Evolutionary conservation across 2,888 invertebrate species (phyloP), one percentile per base, ranked within the genome.

Genomic region (Acrobasis suavella): DNA sequence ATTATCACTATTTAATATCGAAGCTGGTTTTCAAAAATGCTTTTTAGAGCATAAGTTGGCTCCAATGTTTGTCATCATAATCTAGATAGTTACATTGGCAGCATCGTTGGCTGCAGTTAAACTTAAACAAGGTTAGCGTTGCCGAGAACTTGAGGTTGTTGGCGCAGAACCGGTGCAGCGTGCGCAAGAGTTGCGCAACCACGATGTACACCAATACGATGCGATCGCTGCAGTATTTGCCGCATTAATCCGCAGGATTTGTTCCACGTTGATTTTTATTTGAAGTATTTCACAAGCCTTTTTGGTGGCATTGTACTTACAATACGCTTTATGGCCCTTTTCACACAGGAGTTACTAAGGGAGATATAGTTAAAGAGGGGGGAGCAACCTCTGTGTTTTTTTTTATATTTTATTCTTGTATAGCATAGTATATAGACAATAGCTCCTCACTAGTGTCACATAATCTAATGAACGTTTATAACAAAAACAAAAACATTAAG

Each of bases 111-210:
- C 17, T 56, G 56, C 17, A 62, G 58, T 62, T 56, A 56, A 78
- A 79, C 79, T 82, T 75, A 78, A 87, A 85, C 75, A 81, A 87
- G 87, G 85, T 85, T 84, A 87, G 75, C 81, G 79, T 86, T 78
- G 82, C 89, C 88, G 75, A 88, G 89, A 90, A 90, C 89, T 90
- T 90, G 89, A 85, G 73, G 66, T 72, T 78, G 75, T 63, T 79
- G 79, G 76, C 77, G 75, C 76, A 77, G 79, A 78, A 79, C 80
- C 74, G 70, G 73, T 76, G 71, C 73, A 69, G 72, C 50, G 58
- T 59, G 71, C 74, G 72, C 77, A 74, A 66, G 74, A 74, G 75
- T 89, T 91, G 86, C 88, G 87, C 87, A 90, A 90, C 78, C 72
- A 58, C 72, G 32, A 32, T 32, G 32, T 32, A 32, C 32, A 32